Evolutionary conservation across 1,140 invertebrate genomes (phyloP), one percentile per base, ranked within the genome.

Genomic region (Drosophila grimshawi): DNA sequence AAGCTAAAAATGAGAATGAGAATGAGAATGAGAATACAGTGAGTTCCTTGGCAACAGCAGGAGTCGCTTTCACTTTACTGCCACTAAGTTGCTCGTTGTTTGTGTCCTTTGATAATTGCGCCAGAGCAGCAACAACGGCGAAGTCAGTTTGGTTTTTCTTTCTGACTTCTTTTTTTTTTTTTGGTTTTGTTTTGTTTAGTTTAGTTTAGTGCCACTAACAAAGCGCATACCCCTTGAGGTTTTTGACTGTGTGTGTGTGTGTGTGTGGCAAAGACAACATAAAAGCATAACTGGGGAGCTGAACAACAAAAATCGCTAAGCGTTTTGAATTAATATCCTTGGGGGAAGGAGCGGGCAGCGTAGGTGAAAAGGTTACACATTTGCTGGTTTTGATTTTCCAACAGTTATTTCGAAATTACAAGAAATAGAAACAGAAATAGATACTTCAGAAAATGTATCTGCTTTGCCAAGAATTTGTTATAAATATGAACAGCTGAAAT

Each of bases 71-170:
- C 79, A 73, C 52, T 88, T 88, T 88, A 88, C 86, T 86, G 78
- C 74, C 75, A 80, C 73, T 80, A 86, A 78, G 65, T 72, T 59
- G 67, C 39, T 55, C 56, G 53, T 46, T 68, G 43, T 56, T 39
- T 55, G 49, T 48, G 71, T 86, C 71, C 83, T 82, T 79, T 82
- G 78, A 81, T 79, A 86, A 86, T 86, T 78, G 81, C 67, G 55
- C 57, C 66, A 4, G 35, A 52, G 63, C 80, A 83, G 78, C 82
- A 62, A 86, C 76, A 74, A 66, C 55, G 11, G 11, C 5, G 27
- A 29, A 49, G 46, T 56, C 53, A 39, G 8, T 37, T 39, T 3
- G 32, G 49, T 19, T 70, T 5, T 53, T 30, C 4, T 10, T 11
- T 8, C 5, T 30, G 19, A 19, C 39, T 55, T 56, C 32, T 19